Evolutionary conservation across 2,113 vertebrate species (phyloP).

Genomic region (Danio rerio): GRCz12tu NC_133178.1:62080001-62080500

Average conservation of each 20-base stretch:
- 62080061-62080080: conserved; percentile 63
- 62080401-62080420: not conserved
- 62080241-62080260: conserved; percentile 74
- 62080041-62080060: conserved; percentile 58
- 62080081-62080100: conserved; percentile 62
- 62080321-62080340: conserved; percentile 63
- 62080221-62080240: conserved; percentile 76
- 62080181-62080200: conserved; percentile 64
- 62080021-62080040: conserved; percentile 45
- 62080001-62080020: conserved; percentile 61
- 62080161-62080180: conserved; percentile 69
- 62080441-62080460: not conserved
- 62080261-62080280: conserved; percentile 79
- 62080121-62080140: conserved; percentile 60
- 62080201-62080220: conserved; percentile 73
- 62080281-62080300: conserved; percentile 73
- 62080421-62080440: not conserved
- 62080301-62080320: conserved; percentile 72
- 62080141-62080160: conserved; percentile 70
- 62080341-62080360: conserved; percentile 59
- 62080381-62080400: conserved; percentile 35
- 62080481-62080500: not conserved
- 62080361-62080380: conserved; percentile 52
- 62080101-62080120: conserved; percentile 62
- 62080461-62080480: not conserved